Evolutionary conservation across 2,113 vertebrate species (phyloP).

Genomic region (Ophiodon elongatus): DNA sequence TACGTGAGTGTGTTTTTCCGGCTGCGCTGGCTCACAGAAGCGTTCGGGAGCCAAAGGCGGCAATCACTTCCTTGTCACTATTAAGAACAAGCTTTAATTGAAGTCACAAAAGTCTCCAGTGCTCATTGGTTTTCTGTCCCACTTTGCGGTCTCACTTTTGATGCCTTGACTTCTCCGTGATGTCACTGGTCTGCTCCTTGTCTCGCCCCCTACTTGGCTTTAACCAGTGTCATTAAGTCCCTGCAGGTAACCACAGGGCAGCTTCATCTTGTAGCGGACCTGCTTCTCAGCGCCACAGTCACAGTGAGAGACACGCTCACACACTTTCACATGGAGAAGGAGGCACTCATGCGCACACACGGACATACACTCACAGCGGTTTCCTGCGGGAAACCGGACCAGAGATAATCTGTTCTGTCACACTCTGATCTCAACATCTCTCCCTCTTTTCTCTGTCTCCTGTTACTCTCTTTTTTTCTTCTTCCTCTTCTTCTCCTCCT

Average conservation of each 20-base stretch:
- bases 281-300: constrained; percentile 38
- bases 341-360: constrained; percentile 37
- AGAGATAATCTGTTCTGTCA: constrained; percentile 73
- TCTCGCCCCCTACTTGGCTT: constrained; percentile 20
- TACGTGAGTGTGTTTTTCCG: constrained; percentile 20
- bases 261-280: constrained; percentile 43
- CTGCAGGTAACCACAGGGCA: constrained; percentile 38
- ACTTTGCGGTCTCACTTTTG: constrained; percentile 49
- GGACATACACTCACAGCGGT: constrained; percentile 47
- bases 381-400: constrained; percentile 71
- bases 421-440: constrained; percentile 63
- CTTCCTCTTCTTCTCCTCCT: no score
- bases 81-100: constrained; percentile 49
- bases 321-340: constrained; percentile 55
- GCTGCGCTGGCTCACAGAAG: constrained; percentile 26
- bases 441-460: constrained; percentile 10
- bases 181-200: constrained; percentile 21
- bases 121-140: constrained; percentile 43
- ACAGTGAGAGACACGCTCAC: constrained; percentile 45
- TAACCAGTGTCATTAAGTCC: constrained; percentile 31
- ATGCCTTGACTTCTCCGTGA: constrained; percentile 42
- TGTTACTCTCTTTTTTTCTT: no score
- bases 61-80: constrained; percentile 54
- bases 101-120: constrained; percentile 42
- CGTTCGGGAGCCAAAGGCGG: constrained; percentile 31